Evolutionary conservation across 35 echinoderm and acorn worm species (phyloP), one percentile per base, ranked within the genome.

Genomic region (Heliocidaris tuberculata): DNA sequence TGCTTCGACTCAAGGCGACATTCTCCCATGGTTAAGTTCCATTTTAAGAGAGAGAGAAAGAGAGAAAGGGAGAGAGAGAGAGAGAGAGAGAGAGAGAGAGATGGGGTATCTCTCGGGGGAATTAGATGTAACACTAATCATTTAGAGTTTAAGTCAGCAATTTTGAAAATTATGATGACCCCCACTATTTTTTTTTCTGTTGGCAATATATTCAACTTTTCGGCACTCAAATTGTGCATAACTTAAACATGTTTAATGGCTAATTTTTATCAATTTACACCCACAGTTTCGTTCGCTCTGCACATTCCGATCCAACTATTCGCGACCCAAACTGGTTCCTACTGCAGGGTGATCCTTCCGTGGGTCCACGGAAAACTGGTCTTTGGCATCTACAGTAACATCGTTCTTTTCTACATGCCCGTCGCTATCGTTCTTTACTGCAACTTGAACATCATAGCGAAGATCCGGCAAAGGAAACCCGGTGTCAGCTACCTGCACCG

Each of bases 291-390:
- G 17, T 59, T 93, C 49, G 48, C 30, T 59, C 47, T 93, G 48
- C 47, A 93, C 50, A 27, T 59, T 31, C 91, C 91, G 17, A 31
- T 31, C 9, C 48, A 24, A 16, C 1, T 93, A 6, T 93, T 93
- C 48, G 6, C 91, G 29, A 13, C 32, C 16, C 48, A 48, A 9
- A 59, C 9, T 48, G 91, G 17, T 12, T n/a, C 16, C 13, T 93
- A 93, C 49, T 93, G 91, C 91, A 93, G 6, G 50, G 30, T 31
- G 6, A 13, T 93, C 10, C 27, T 52, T 5, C 91, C 91, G 0
- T 93, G 91, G 91, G 48, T 50, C 31, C 91, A 93, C 13, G 91
- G 91, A 13, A 52, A 30, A n/a, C 47, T 59, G 48, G 91, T 93
- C 16, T 93, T 17, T 48, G 50, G 50, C 21, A 59, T 93, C 50